Base-by-base conservation (phyloP, 2,797 vertebrate species). In the Champsocephalus esox region DNA sequence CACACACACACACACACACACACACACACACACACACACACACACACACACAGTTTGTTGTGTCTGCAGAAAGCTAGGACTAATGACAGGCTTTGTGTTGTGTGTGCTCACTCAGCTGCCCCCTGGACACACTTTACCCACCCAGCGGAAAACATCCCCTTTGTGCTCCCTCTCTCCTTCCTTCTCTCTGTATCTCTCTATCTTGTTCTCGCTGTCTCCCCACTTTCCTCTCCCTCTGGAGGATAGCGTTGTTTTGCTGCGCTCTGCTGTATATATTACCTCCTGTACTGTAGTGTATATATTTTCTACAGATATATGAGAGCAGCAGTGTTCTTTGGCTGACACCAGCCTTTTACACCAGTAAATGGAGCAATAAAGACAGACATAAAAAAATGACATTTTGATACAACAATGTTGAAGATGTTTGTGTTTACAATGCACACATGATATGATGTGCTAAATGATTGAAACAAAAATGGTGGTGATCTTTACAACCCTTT, bases 81-180 rank as follows among this genome's bases (percentile, higher is more conserved):
- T 92, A 93, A 93, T 92, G 87, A 92, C 82, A 88, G 83, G 86
- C 81, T 90, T 89, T 88, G 88, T 87, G 81, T 89, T 87, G 85
- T 91, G 89, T 87, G 84, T 86, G 87, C 80, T 88, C 88, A 84
- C 81, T 90, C 87, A 89, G 88, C 86, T 88, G 90, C 89, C 92
- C 92, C 87, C 86, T 88, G 89, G 89, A 88, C 88, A 88, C 88
- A 85, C 84, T 92, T 92, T 90, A 88, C 89, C 86, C 85, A 89
- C 77, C 85, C 85, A 92, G 83, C 88, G 90, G 81, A 91, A 92
- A 89, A 87, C 81, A 79, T 69, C 58, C 73, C 79, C 34, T 89
- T 83, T 88, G 84, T 90, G 80, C 69, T 50, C 73, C 57, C 65
- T 60, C 64, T 59, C 46, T 71, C 70, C 86, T 80, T 74, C 19